Base-by-base conservation (phyloP, 2,888 invertebrate species). In the Micropterix aruncella region DNA sequence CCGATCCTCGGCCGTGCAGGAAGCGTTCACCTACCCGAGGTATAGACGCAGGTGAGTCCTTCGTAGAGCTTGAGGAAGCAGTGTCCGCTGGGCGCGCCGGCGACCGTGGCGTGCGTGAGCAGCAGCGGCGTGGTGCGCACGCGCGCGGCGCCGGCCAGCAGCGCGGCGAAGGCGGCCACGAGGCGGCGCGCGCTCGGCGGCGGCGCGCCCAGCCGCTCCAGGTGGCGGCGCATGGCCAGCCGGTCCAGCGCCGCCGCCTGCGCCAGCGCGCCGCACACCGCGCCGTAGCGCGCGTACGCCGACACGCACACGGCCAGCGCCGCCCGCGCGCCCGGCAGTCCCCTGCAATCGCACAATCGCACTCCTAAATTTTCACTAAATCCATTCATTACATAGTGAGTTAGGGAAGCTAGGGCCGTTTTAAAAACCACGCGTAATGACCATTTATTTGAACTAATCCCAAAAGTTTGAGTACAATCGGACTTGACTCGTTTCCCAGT, bases 231-330 rank as follows among this genome's bases (percentile, higher is more conserved):
- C 92, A 94, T 94, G 41, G 92, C 90, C 66, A 89, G 92, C 58
- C 91, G 76, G 69, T 94, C 93, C 55, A 93, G 74, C 7, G 91
- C 90, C 55, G 93, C 74, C 7, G 91, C 90, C 60, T 86, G 83
- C 59, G 83, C 83, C 2, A 77, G 76, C 40, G 69, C 75, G n/a
- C 90, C 89, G 66, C 92, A 93, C 57, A 94, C 92, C 58, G 83
- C 88, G 52, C 89, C 88, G 71, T 93, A 94, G 68, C 92, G 88
- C 83, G 93, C 87, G 68, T 91, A 93, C 12, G 92, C 89, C 16
- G 91, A 88, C 49, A 93, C 84, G 51, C 92, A 79, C 43, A 91
- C 85, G 40, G 91, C 92, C 19, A 90, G 73, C 46, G 92, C 77
- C 57, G 90, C 89, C 55, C 86, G 79, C 58, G 83, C 84, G 38